Evolutionary conservation across 92 coral and sea anemone species (phyloP).

Genomic region (Meandrina meandrites): DNA sequence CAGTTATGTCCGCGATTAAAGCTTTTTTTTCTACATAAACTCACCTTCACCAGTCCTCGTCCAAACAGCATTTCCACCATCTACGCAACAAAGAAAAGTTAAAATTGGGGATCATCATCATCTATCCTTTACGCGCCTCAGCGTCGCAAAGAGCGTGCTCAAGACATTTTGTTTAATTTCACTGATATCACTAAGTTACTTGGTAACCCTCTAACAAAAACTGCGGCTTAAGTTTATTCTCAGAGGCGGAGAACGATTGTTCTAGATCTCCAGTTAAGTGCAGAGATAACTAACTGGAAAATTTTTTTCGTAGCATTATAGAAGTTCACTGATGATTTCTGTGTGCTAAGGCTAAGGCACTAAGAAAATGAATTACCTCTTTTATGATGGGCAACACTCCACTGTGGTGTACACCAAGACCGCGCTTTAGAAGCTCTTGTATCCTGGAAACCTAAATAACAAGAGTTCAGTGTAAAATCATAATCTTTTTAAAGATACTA

Average conservation of each 20-base stretch:
- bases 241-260: background rate
- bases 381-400: slow-evolving; percentile 94
- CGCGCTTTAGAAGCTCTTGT: slow-evolving; percentile 87
- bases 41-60: slow-evolving; percentile 86
- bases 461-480: background rate
- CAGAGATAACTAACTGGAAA: background rate
- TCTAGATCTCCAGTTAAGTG: background rate
- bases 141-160: no score
- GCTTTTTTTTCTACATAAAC: no score
- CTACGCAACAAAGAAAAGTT: slow-evolving; percentile 42
- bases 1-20: no score
- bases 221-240: background rate
- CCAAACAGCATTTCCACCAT: slow-evolving; percentile 96
- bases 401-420: slow-evolving; percentile 97
- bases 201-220: background rate
- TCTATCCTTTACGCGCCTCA: background rate
- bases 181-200: background rate
- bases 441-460: slow-evolving; percentile 75
- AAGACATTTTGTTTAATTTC: no score
- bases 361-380: slow-evolving; percentile 54
- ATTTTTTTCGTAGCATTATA: background rate
- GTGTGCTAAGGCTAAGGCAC: background rate
- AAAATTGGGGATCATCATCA: background rate
- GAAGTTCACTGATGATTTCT: background rate
- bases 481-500: background rate